phyloP scores from a whole-genome alignment of 2,113 vertebrate genomes.

The Phyllostomus hastatus region DNA sequence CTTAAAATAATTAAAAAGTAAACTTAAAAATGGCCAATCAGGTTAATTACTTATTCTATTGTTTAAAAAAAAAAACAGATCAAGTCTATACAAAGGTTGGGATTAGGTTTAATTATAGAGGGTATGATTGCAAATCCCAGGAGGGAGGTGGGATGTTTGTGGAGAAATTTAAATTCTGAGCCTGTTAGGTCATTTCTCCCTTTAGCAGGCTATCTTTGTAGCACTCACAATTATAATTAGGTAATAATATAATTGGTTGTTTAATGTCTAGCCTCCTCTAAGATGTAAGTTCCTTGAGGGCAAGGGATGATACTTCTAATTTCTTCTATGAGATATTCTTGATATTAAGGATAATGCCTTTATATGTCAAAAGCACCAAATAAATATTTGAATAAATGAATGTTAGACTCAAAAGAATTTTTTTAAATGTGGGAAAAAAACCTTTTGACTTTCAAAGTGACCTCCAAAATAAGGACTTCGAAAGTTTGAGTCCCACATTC shows the following conservation, averaged over 20 bases:
- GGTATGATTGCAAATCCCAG: slow-evolving; percentile 19
- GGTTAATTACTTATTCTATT: slow-evolving; percentile 38
- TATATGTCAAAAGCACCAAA: background rate
- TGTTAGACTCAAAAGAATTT: background rate
- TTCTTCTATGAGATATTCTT: background rate
- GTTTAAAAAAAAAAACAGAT: slow-evolving; percentile 3
- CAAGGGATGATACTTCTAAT: background rate
- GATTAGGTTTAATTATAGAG: slow-evolving; percentile 34
- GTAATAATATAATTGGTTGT: slow-evolving; percentile 25
- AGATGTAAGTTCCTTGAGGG: slow-evolving; percentile 53
- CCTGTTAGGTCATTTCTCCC: background rate
- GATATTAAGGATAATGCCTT: background rate
- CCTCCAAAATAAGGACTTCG: slow-evolving; percentile 12
- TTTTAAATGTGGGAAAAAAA: background rate
- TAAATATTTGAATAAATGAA: slow-evolving; percentile 26
- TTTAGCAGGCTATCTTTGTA: background rate
- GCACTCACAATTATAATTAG: slow-evolving; percentile 20
- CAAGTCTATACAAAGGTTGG: slow-evolving; percentile 40
- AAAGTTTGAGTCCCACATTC: slow-evolving; percentile 39
- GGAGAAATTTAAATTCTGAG: slow-evolving; percentile 45
- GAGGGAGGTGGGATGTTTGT: slow-evolving; percentile 20
- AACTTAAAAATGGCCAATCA: background rate
- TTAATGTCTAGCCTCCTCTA: slow-evolving; percentile 30
- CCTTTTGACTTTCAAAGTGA: background rate
- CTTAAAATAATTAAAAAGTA: background rate